Percentiles rank a stretch among this genome's conserved stretches.
These are phyloP conservation scores for Agrilus planipennis DNA, from an alignment of 1,140 invertebrate species.

Conservation along the genomic window DNA sequence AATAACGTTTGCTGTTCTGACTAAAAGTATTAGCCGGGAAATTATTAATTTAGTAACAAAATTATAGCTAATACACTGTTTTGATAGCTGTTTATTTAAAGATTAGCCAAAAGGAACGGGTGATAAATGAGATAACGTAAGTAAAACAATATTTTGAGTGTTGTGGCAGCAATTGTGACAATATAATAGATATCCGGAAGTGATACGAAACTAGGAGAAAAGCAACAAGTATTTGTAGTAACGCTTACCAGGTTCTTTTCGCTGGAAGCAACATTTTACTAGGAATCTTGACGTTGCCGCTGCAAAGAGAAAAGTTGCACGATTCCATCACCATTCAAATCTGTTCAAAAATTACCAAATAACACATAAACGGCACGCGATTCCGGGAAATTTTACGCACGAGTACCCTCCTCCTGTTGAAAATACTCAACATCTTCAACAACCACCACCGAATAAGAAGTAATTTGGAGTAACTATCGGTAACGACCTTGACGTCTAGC, in stretches of 20 bases:
- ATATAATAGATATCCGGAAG: neutral
- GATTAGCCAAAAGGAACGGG: neutral
- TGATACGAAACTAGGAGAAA: neutral
- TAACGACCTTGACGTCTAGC: constrained; percentile 22
- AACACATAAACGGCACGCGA: constrained; percentile 11
- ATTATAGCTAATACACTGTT: no score
- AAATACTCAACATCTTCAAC: constrained; percentile 8
- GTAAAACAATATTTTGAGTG: no score
- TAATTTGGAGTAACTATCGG: constrained; percentile 12
- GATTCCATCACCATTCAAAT: constrained; percentile 23
- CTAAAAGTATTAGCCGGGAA: no score
- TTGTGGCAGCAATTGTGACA: no score
- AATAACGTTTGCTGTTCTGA: no score
- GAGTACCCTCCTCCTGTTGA: constrained; percentile 4
- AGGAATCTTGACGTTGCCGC: constrained; percentile 9
- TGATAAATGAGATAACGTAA: no score
- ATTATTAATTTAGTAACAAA: no score
- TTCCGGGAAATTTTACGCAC: constrained; percentile 10
- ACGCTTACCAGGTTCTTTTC: constrained; percentile 14
- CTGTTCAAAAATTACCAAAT: constrained; percentile 22
- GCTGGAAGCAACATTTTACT: constrained; percentile 14
- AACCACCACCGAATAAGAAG: constrained; percentile 9
- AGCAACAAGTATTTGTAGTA: neutral
- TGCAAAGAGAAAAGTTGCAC: constrained; percentile 2
- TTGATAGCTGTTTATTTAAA: neutral